Evolutionary conservation across 1,140 invertebrate species (phyloP).

Genomic region (Trialeurodes vaporariorum): DNA sequence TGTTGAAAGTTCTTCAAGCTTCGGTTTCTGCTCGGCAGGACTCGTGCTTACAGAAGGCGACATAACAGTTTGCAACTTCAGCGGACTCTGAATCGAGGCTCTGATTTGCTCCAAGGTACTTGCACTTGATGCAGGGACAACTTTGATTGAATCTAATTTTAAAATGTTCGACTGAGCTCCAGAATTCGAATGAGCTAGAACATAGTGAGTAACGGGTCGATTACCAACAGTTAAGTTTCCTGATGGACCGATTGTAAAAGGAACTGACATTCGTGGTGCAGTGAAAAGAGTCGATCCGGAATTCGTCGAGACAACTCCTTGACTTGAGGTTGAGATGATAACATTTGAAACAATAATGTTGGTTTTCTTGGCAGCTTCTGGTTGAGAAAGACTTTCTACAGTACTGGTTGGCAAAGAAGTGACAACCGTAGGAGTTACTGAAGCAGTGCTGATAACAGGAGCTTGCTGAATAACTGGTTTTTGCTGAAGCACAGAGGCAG

Average conservation of each 20-base stretch:
- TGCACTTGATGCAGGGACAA: not conserved
- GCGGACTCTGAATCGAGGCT: not conserved
- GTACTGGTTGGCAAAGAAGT: not conserved
- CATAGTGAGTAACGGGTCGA: not conserved
- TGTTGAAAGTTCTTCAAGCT: no score
- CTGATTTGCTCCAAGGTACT: not conserved
- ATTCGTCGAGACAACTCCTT: not conserved
- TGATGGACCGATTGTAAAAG: not conserved
- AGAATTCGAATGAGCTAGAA: not conserved
- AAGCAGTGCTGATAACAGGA: no score
- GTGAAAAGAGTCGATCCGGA: not conserved
- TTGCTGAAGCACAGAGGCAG: not conserved
- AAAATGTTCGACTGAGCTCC: not conserved
- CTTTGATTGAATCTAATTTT: not conserved
- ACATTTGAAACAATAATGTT: not conserved
- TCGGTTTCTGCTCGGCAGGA: not conserved
- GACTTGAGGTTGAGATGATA: not conserved
- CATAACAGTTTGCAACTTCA: not conserved
- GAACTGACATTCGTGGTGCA: not conserved
- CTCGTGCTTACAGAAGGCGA: not conserved
- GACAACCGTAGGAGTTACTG: not conserved
- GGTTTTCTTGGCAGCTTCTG: not conserved
- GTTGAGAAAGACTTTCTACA: not conserved
- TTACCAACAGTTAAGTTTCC: not conserved
- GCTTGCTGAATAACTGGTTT: not conserved